Conservation (phyloP, 2,113 vertebrate species). For the Corythornis vintsioides region DNA sequence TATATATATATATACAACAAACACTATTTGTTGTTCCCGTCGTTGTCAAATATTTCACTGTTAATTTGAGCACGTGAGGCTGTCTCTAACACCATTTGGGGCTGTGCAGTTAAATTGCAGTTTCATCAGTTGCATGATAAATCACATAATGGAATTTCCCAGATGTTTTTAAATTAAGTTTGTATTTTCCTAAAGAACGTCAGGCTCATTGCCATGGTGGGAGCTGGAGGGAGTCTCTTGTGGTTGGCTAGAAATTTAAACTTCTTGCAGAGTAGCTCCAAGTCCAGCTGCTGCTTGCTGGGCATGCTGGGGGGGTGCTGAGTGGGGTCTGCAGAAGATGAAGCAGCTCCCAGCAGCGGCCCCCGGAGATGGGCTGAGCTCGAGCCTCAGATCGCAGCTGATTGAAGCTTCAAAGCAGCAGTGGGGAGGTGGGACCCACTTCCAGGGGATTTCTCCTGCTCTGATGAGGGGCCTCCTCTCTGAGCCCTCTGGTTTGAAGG, state of each 20-base stretch:
- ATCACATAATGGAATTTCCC: constrained; percentile 53
- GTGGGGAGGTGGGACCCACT: not conserved
- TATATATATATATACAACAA: too few species aligned
- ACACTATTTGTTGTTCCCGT: not conserved
- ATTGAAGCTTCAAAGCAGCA: not conserved
- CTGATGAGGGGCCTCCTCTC: not conserved
- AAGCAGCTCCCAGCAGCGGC: not conserved
- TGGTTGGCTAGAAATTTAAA: not conserved
- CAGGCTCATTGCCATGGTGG: not conserved
- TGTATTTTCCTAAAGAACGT: not conserved
- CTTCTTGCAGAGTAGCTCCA: not conserved
- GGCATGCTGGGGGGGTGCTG: not conserved
- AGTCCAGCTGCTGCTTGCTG: not conserved
- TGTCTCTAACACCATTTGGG: constrained; percentile 20
- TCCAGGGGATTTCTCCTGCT: not conserved
- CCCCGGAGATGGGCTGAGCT: not conserved
- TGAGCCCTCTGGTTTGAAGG: not conserved
- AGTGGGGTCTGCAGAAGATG: not conserved
- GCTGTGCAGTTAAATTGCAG: constrained; percentile 58
- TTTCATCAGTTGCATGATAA: constrained; percentile 63
- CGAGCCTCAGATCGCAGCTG: accelerated
- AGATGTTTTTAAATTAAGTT: constrained; percentile 50
- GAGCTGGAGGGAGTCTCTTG: not conserved
- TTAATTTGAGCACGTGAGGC: constrained; percentile 41
- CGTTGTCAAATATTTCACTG: constrained; percentile 48